Base-by-base conservation (phyloP, 2,797 vertebrate genomes). In the Typhlichthys subterraneus region DNA sequence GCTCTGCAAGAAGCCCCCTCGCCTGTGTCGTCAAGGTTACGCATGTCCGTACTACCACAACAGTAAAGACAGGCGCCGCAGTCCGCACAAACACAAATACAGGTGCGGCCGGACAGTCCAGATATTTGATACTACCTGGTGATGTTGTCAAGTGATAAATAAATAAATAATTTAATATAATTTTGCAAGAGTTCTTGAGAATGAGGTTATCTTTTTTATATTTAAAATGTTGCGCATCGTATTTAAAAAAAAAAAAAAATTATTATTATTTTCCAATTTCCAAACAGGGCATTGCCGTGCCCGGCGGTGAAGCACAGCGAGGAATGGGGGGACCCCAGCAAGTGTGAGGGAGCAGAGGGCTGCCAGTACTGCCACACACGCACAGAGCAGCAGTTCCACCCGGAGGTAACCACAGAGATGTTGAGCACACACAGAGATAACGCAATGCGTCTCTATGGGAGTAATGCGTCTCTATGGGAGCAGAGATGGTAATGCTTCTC, bases 41-140 rank as follows among this genome's bases (percentile, higher is more conserved):
- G 97, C 98, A 77, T 99, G 97, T 81, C 98, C 98, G 0, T 99
- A 99, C 87, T 98, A 98, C 86, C 98, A 99, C 79, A 99, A 96
- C 89, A 99, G 98, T 91, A 98, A 98, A 93, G 98, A 99, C 92
- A 90, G 98, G 78, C 93, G 97, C 72, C 94, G 98, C 80, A 97
- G 96, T 83, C 97, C 97, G 8, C 95, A 97, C 78, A 98, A 98
- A 87, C 95, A 99, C 88, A 99, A 99, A 87, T 99, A 99, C 92
- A 97, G 98, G 98, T 99, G 88, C 31, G 54, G 2, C 13, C 6
- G 7, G 15, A 3, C 8, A 1, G 17, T 19, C 11, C 50, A 15
- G 9, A 51, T 19, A 51, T 51, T 17, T 19, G 17, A 51, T 17
- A 51, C 17, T 51, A 17, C 10, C 17, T 51, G 2, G 50, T 14